Evolutionary conservation across 2,113 vertebrate genomes (phyloP).

Genomic region (Crotophaga sulcirostris): DNA sequence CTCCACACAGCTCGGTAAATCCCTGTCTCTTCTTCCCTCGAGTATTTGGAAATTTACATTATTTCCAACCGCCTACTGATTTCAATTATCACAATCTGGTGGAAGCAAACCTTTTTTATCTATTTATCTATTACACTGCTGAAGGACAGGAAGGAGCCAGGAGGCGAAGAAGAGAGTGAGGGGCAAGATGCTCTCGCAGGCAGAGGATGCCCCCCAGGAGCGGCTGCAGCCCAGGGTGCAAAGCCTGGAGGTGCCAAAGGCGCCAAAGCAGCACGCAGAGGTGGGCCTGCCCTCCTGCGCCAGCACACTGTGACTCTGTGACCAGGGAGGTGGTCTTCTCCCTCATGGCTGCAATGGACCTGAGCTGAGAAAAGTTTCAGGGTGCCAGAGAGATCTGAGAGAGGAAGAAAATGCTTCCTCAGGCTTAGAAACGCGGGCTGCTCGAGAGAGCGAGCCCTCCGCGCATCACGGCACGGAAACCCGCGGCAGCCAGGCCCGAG

Average conservation of each 20-base stretch:
- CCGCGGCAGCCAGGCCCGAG: background rate
- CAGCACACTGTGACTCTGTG: accelerated
- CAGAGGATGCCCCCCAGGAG: accelerated
- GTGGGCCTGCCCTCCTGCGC: no score
- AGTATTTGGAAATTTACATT: no score
- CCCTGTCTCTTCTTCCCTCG: no score
- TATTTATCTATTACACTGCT: no score
- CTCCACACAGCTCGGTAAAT: no score
- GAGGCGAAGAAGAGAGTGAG: background rate
- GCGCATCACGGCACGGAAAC: background rate
- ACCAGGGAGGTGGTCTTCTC: background rate
- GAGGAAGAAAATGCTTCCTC: background rate
- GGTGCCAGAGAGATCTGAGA: no score
- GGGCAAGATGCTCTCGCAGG: background rate
- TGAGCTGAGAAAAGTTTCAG: background rate
- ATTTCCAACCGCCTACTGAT: no score
- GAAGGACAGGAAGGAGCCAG: background rate
- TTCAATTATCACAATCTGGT: no score
- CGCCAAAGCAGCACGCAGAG: no score
- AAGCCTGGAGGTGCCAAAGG: background rate
- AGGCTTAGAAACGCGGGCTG: background rate
- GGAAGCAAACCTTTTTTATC: no score
- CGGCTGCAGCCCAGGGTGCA: background rate
- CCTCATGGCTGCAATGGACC: accelerated
- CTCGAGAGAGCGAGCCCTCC: no score